Percentiles rank a stretch among this genome's conserved stretches.
These are phyloP conservation scores for Amphiura filiformis DNA, from an alignment of 35 echinoderm and acorn worm species.

Conservation along the genomic window DNA sequence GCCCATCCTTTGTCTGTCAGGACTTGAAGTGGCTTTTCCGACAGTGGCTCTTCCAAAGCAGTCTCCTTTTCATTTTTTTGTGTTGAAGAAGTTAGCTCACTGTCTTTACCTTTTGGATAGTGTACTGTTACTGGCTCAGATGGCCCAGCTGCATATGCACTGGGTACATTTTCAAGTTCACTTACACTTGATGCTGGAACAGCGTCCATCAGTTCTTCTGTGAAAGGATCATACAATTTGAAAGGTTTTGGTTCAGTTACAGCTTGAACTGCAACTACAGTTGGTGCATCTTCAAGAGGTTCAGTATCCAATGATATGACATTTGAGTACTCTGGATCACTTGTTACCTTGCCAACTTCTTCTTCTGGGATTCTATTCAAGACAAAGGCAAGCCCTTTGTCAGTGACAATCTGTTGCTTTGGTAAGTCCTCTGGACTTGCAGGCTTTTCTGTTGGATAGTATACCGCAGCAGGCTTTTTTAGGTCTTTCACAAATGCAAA, in stretches of 20 bases:
- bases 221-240: conserved; percentile 9
- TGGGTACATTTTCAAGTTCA: background rate
- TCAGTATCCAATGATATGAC: conserved; percentile 2
- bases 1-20: conserved; percentile 66
- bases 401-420: background rate
- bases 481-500: background rate
- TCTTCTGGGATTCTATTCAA: background rate
- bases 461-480: background rate
- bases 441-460: background rate
- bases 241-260: background rate
- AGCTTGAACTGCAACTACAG: background rate
- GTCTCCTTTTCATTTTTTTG: background rate
- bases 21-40: conserved; percentile 16
- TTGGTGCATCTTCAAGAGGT: background rate
- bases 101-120: background rate
- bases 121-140: background rate
- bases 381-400: background rate
- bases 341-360: background rate
- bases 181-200: background rate
- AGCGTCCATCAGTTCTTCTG: conserved; percentile 12
- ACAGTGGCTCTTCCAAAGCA: background rate
- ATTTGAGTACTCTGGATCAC: background rate
- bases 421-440: background rate
- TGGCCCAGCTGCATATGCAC: conserved; percentile 14
- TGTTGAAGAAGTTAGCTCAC: background rate